Evolutionary conservation across 2,888 invertebrate genomes (phyloP), one percentile per base, ranked within the genome.

Genomic region (Meiosimyza decipiens): DNA sequence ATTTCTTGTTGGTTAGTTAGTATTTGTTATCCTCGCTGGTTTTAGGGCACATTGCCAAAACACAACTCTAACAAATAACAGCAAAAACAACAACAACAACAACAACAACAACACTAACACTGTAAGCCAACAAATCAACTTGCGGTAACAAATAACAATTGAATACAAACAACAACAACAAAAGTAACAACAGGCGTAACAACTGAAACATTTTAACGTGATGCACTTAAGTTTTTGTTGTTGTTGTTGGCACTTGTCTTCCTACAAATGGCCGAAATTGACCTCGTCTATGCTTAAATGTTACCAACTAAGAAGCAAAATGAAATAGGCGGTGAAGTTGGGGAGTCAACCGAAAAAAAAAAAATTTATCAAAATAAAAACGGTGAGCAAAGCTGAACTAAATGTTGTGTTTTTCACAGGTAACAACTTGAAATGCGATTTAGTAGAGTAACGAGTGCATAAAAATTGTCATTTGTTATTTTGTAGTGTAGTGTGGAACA

Each of bases 241-340:
- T 50, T 64, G 50, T 50, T 18, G 50, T 49, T 55, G 67, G 55
- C 67, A 67, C 67, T 67, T 67, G 67, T 67, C 40, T 67, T 33
- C 16, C 16, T 67, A 40, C 55, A 18, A 47, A 16, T 16, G 54
- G 66, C 22, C 28, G 54, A 66, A 54, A 54, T 66, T 66, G 66
- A 54, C 66, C 66, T 66, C 66, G 54, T 66, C 54, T 28, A 16
- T 50, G n/a, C 33, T 16, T 54, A 18, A 40, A 22, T 66, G n/a
- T n/a, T 57, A 7, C 7, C 16, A 16, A 18, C 13, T 28, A 18
- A 57, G 6, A 18, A 6, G 13, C 6, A 18, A 13, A 22, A 18
- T 16, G 7, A 22, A 16, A 28, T 13, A 28, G 13, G 57, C 12
- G 7, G 5, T 6, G 40, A 51, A 66, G 66, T 15, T 15, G 49